Evolutionary conservation across 2,888 invertebrate species (phyloP).

Genomic region (Chaitophorus viminalis): DNA sequence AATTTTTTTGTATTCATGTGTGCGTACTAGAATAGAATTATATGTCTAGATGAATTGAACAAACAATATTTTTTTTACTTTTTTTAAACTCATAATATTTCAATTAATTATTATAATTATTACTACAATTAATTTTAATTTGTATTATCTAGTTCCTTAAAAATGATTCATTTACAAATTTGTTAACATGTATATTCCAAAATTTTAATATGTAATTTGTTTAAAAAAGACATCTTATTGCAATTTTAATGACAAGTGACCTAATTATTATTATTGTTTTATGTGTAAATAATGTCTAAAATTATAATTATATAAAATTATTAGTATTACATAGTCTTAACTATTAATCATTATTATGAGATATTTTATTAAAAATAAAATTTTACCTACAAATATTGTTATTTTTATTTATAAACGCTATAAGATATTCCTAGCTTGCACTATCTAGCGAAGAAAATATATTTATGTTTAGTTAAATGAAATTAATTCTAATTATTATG

Average conservation of each 20-base stretch:
- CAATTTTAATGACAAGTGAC: slow-evolving; percentile 54
- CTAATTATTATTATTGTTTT: slow-evolving; percentile 57
- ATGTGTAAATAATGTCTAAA: slow-evolving; percentile 50
- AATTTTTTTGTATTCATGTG: slow-evolving; percentile 54
- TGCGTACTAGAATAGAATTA: slow-evolving; percentile 39
- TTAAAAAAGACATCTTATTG: slow-evolving; percentile 51
- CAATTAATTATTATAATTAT: slow-evolving; percentile 39
- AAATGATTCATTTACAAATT: slow-evolving; percentile 52
- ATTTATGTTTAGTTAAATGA: too few relatives aligned
- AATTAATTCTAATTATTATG: too few relatives aligned
- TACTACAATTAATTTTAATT: slow-evolving; percentile 48
- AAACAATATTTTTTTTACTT: slow-evolving; percentile 42
- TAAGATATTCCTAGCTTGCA: too few relatives aligned
- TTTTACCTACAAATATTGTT: slow-evolving; percentile 36
- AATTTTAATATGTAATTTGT: slow-evolving; percentile 45
- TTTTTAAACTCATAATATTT: slow-evolving; percentile 37
- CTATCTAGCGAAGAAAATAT: too few relatives aligned
- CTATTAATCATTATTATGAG: slow-evolving; percentile 56
- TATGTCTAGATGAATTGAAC: slow-evolving; percentile 41
- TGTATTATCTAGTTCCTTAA: slow-evolving; percentile 57
- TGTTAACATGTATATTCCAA: slow-evolving; percentile 60
- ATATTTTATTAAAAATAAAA: slow-evolving; percentile 53
- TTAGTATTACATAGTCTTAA: slow-evolving; percentile 53
- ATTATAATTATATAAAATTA: slow-evolving; percentile 41
- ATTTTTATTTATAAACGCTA: not conserved